Base-by-base conservation (phyloP, 2,797 vertebrate species). In the Pteropus rufus region DNA sequence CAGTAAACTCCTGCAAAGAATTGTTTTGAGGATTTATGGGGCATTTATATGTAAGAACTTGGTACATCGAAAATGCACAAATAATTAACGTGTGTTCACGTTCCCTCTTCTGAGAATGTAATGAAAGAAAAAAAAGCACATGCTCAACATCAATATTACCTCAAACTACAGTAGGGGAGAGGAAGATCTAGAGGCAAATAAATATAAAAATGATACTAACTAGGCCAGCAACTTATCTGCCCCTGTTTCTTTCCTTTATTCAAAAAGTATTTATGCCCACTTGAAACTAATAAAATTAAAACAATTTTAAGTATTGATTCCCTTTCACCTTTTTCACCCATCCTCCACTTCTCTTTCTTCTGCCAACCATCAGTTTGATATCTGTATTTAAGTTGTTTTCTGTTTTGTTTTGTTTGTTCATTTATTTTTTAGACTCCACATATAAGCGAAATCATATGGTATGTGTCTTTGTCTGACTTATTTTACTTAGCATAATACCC, bases 11-110 rank as follows among this genome's bases (percentile, higher is more conserved):
- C 84, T 77, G 46, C 16, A 65, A 89, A 85, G 65, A 80, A 23
- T 64, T 62, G 10, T 87, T 89, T 84, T 76, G 29, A 95, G n/a
- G 80, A 85, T 60, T 84, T 34, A 96, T 90, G 26, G 60, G 34
- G 21, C 26, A 83, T 64, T 93, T 92, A 91, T 54, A 88, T 46
- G 29, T 73, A 88, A 93, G 72, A 93, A 75, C 3, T 26, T 18
- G 34, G 36, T 67, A 52, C 16, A 73, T 72, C 86, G 77, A 85
- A 93, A 83, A 56, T 64, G 36, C 19, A 79, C 69, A 80, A 60
- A 72, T 88, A 84, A 87, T 58, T 83, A 80, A 56, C 10, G 87
- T 23, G 31, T 70, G 24, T 75, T 95, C 60, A 58, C 46, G 60
- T 92, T 58, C 69, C 72, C 52, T 65, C 41, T 77, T 89, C 76